Base-by-base conservation (phyloP, 2,113 vertebrate species). In the Haemorhous mexicanus region DNA sequence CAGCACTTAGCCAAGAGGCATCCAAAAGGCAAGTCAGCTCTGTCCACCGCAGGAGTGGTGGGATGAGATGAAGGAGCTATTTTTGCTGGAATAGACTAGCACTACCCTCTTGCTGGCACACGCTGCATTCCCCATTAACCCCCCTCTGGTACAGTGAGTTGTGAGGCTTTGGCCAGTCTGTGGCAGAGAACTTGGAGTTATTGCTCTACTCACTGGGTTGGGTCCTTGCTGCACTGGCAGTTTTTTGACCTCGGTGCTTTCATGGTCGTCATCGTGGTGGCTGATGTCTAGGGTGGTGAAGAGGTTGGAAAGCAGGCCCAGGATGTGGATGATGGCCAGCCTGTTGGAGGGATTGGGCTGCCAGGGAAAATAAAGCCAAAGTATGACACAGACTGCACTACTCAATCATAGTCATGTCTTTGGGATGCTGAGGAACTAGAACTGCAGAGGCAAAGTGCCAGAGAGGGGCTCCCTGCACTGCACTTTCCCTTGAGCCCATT, bases 321-420 rank as follows among this genome's bases (percentile, higher is more conserved):
- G 95, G 95, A 99, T 99, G 96, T 99, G 99, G 97, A 99, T 99
- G 95, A 99, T 99, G 50, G 99, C 99, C 97, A 99, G 95, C 77
- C 99, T 99, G 97, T 99, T 99, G 88, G 99, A 99, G 26, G 99
- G 99, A 97, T 99, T 99, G 21, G 99, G 99, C 99, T 99, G 97
- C 22, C 97, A 94, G 56, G 84, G 97, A 77, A 98, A 76, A 70
- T 49, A 87, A 86, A 91, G 67, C 28, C 52, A 7, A 79, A 89
- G 61, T 20, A 11, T 93, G 76, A 92, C 68, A 39, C 1, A 26
- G 46, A 41, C 19, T 37, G 52, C 3, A 7, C 43, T 35, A 58
- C 24, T 55, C 73, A 63, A 83, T 69, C 37, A 59, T 33, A 87
- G 83, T 73, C 69, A 37, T 49, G 50, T 84, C 80, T 91, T 62